Base-by-base conservation (phyloP, 64 coral and sea anemone genomes). In the Pocillopora verrucosa region DNA sequence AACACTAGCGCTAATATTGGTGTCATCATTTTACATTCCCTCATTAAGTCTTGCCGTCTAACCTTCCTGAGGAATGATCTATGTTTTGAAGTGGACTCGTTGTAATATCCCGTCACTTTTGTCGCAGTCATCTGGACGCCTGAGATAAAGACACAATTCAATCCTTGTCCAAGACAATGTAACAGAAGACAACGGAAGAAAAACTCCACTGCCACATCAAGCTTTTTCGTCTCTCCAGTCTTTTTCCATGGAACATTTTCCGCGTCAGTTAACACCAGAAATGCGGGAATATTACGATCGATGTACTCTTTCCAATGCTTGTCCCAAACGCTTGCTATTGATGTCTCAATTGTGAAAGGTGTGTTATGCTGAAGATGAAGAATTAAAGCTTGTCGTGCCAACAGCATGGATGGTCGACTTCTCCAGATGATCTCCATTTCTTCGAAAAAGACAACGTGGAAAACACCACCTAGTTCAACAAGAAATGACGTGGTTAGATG, bases 341-440 rank as follows among this genome's bases (percentile, higher is more conserved):
- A 16, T 24, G 73, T 77, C 3, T 86, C 80, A 86, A 94, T 16
- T 14, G 80, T 89, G 75, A 86, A 76, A n/a, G 19, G 34, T 37
- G 88, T 85, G 65, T 89, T 90, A 17, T 84, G n/a, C n/a, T 77
- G 45, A 72, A 93, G 86, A 64, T 93, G 91, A 16, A 73, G 70
- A 13, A 89, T 68, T 16, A 93, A 26, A 74, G 78, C 62, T 41
- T 79, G 87, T 20, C 92, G 92, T 59, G 88, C 92, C 11, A 94
- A 20, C 20, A 83, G 51, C 11, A 79, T 59, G 30, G 14, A 30
- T 51, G 92, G 74, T 60, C 24, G 38, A 57, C 35, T 78, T 11
- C 30, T 89, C 92, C 92, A 94, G 51, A 94, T 24, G 25, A 76
- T 93, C 58, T 93, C 92, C 87, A 94, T 86, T 38, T 86, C 81